Conservation (phyloP, 2,113 vertebrate genomes). For the Martes martes region DNA sequence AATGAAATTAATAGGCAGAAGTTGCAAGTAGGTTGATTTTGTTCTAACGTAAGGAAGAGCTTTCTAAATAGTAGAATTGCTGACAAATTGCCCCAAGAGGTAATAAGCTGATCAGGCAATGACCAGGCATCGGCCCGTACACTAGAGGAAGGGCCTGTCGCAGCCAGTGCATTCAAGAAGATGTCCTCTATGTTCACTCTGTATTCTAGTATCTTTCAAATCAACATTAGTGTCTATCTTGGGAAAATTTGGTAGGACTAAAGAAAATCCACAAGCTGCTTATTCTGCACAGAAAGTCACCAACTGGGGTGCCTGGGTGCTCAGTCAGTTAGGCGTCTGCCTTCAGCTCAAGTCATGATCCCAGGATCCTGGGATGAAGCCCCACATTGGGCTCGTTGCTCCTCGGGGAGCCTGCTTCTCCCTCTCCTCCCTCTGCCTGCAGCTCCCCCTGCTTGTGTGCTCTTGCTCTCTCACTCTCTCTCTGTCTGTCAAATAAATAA, state of each 20-base stretch:
- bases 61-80: neutral
- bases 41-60: neutral
- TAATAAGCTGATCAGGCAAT: neutral
- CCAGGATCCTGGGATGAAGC: neutral
- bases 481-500: no score
- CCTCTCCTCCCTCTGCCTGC: neutral
- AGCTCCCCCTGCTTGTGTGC: no score
- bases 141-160: neutral
- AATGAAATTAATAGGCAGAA: neutral
- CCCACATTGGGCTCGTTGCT: neutral
- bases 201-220: neutral
- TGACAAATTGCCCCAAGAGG: neutral
- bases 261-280: neutral
- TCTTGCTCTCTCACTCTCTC: no score
- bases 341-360: neutral
- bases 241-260: neutral
- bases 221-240: neutral
- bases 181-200: neutral
- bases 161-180: neutral
- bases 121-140: neutral
- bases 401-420: neutral
- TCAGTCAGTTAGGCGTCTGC: neutral
- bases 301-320: neutral
- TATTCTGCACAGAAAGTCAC: neutral
- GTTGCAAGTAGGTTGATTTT: neutral